Percentiles rank a stretch among this genome's conserved stretches.
Conservation (phyloP, 2,797 vertebrate species). For the Petrocephalus schoutedeni region DNA sequence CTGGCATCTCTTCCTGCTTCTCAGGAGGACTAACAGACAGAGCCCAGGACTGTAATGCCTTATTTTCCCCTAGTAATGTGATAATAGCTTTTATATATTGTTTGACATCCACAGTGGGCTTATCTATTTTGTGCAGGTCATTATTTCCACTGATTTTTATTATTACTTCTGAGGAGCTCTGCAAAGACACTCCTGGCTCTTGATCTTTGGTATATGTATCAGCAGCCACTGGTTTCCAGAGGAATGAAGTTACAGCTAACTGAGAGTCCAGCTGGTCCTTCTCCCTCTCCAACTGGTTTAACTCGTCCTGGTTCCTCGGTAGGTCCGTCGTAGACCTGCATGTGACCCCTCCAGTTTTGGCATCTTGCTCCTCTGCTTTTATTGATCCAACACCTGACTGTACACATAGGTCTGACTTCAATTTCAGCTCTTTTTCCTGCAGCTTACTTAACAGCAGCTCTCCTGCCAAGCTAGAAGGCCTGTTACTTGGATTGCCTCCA, state of each 20-base stretch:
- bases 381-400: neutral
- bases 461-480: slow-evolving; percentile 23
- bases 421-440: slow-evolving; percentile 48
- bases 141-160: neutral
- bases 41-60: slow-evolving; percentile 22
- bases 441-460: slow-evolving; percentile 40
- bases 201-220: neutral
- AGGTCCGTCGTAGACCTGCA: neutral
- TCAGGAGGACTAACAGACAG: slow-evolving; percentile 20
- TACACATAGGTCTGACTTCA: slow-evolving; percentile 25
- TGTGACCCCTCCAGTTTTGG: neutral
- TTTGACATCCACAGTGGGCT: neutral
- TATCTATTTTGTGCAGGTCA: neutral
- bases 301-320: neutral
- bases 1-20: slow-evolving; percentile 4
- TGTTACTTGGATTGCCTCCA: slow-evolving; percentile 16
- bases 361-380: neutral
- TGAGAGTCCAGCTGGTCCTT: neutral
- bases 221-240: neutral
- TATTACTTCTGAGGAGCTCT: neutral
- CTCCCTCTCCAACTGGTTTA: neutral
- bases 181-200: neutral
- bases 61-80: slow-evolving; percentile 18
- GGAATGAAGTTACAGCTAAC: neutral
- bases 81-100: neutral